These are phyloP conservation scores for Sarcophaga rosellei DNA, from an alignment of 2,888 invertebrate genomes.

Conservation along the genomic window DNA sequence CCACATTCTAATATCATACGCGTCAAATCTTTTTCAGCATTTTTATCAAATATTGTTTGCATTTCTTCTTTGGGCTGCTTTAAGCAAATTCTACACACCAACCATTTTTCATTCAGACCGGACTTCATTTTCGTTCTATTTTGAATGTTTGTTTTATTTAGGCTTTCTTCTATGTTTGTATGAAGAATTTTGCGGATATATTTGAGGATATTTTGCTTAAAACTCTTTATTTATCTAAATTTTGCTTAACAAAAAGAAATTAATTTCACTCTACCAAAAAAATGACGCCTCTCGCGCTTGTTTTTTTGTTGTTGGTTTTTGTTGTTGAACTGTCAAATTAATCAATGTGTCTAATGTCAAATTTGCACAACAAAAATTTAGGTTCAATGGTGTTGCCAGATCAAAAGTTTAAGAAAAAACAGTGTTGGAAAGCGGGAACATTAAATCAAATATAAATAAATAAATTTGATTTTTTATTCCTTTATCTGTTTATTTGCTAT, in stretches of 20 bases:
- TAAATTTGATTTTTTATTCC: too few species aligned
- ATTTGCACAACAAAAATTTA: not conserved
- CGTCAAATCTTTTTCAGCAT: conserved; percentile 76
- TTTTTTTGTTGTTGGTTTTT: conserved; percentile 49
- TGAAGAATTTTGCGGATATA: not conserved
- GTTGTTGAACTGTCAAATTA: conserved; percentile 55
- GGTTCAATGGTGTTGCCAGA: not conserved
- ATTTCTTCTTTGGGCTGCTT: conserved; percentile 77
- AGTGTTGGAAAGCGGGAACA: not conserved
- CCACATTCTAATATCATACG: conserved; percentile 78
- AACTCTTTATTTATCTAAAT: conserved; percentile 28
- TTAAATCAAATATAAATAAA: not conserved
- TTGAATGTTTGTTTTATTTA: not conserved
- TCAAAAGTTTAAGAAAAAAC: not conserved
- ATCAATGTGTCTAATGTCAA: conserved; percentile 44
- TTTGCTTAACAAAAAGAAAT: conserved; percentile 26
- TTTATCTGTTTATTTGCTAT: too few species aligned
- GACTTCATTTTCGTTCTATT: conserved; percentile 73
- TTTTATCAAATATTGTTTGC: conserved; percentile 76
- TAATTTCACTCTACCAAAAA: conserved; percentile 39
- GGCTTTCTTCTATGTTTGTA: not conserved
- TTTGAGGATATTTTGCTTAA: not conserved
- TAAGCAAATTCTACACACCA: conserved; percentile 77
- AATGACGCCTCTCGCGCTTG: conserved; percentile 62
- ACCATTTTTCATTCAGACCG: conserved; percentile 75